Percentiles rank a stretch among this genome's conserved stretches.
These are phyloP conservation scores for Mungos mungo DNA, from an alignment of 2,113 vertebrate genomes.

Conservation along the genomic window DNA sequence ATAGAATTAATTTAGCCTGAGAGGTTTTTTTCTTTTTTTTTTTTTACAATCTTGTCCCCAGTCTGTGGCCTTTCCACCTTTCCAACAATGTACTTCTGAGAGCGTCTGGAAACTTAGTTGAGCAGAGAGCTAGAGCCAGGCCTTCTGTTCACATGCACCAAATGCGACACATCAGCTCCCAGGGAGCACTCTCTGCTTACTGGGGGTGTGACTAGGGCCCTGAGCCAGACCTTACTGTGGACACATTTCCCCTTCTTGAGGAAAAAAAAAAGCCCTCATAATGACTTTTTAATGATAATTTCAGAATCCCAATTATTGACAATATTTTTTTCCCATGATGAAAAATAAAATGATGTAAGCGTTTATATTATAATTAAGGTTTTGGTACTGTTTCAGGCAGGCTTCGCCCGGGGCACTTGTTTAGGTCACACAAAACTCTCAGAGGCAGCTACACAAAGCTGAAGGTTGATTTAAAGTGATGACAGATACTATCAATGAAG, in stretches of 20 bases:
- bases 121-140: slow-evolving; percentile 10
- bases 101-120: neutral
- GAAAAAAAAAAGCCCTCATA: neutral
- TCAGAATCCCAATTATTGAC: neutral
- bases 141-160: slow-evolving; percentile 42
- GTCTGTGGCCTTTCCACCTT: slow-evolving; percentile 30
- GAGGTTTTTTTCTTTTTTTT: neutral
- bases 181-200: neutral
- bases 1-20: slow-evolving; percentile 52
- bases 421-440: rapidly evolving
- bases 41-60: neutral
- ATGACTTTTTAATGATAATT: neutral
- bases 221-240: neutral
- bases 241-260: neutral
- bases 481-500: neutral
- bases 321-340: neutral
- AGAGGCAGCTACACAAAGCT: neutral
- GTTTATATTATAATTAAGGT: neutral
- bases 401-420: no score
- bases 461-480: neutral
- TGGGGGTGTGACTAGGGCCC: neutral
- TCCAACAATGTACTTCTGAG: neutral
- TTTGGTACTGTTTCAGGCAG: neutral
- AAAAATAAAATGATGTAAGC: neutral
- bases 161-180: neutral